Evolutionary conservation across 1,140 invertebrate genomes (phyloP), one percentile per base, ranked within the genome.

Genomic region (Drosophila tropicalis): DNA sequence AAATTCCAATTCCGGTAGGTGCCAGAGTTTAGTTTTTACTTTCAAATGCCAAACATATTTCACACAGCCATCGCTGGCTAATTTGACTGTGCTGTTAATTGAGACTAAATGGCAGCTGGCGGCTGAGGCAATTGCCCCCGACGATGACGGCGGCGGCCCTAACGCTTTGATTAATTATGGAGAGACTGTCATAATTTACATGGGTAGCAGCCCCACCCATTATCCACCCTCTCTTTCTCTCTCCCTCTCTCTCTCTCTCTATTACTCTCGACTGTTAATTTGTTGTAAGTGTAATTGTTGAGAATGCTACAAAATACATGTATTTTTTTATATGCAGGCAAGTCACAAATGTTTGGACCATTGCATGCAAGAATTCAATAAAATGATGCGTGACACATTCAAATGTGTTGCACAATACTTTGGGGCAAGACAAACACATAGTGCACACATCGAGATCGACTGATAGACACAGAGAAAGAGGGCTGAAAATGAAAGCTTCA

Each of bases 151-250:
- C 54, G 77, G 60, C 84, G 84, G 84, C 85, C 85, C 84, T 84
- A 75, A 61, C 36, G 67, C 85, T 89, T 89, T 89, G 84, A 89
- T 89, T 89, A 89, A 89, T 89, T 89, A 89, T 89, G 67, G 81
- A 78, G 68, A 72, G 80, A 19, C 80, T 64, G 84, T 89, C 84
- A 89, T 81, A 89, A 89, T 89, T 89, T 89, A 81, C 84, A 81
- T 73, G 62, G 65, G 15, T 6, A 3, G 15, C 12, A 63, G 55
- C 57, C 32, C 44, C 17, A 9, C 44, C 44, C 44, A 13, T 3
- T 13, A 29, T 29, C 29, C 36, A 39, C 10, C 17, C n/a, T 19
- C 15, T 47, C 41, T 9, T 15, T 47, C 41, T 19, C 15, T 5
- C 41, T 47, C 41, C 10, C 15, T 5, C 41, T 44, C 44, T 47